Evolutionary conservation across 2,888 invertebrate species (phyloP).

Genomic region (Copidosoma aretas): DNA sequence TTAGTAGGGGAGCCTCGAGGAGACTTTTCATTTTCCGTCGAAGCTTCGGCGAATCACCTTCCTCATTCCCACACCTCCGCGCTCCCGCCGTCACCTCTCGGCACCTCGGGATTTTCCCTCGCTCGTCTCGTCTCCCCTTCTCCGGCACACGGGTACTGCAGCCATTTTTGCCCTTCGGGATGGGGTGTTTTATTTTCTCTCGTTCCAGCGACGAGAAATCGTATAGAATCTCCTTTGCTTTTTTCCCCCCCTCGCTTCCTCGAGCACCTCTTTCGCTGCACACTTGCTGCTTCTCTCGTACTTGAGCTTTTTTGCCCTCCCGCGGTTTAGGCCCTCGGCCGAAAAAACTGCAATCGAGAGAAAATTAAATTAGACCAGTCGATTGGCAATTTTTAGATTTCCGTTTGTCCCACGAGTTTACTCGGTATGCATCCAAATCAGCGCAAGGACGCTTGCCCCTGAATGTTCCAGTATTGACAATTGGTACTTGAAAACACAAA

Average conservation of each 20-base stretch:
- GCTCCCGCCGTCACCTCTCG: background rate
- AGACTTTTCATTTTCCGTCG: slow-evolving; percentile 31
- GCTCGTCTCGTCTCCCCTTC: background rate
- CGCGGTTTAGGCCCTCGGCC: too few relatives aligned
- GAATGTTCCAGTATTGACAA: too few relatives aligned
- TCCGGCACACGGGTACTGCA: slow-evolving; percentile 9
- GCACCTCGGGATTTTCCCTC: background rate
- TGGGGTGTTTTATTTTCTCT: slow-evolving; percentile 34
- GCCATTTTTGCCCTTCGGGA: slow-evolving; percentile 25
- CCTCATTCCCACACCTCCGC: background rate
- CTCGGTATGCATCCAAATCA: too few relatives aligned
- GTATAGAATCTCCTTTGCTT: slow-evolving; percentile 22
- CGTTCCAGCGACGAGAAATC: slow-evolving; percentile 32
- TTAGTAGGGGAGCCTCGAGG: slow-evolving; percentile 19
- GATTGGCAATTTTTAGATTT: too few relatives aligned
- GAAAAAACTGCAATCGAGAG: too few relatives aligned
- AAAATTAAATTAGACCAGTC: too few relatives aligned
- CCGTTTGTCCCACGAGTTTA: too few relatives aligned
- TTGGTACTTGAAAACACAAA: too few relatives aligned
- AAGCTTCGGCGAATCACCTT: slow-evolving; percentile 17
- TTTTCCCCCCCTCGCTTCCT: background rate
- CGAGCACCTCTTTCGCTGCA: background rate
- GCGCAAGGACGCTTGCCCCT: too few relatives aligned
- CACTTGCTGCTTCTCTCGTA: background rate
- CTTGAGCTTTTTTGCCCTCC: slow-evolving; percentile 15